A percentile compares a stretch with the other conserved stretches of the same genome.
These are phyloP conservation scores for Ephestia elutella DNA, from an alignment of 1,140 invertebrate species.

Conservation along the genomic window DNA sequence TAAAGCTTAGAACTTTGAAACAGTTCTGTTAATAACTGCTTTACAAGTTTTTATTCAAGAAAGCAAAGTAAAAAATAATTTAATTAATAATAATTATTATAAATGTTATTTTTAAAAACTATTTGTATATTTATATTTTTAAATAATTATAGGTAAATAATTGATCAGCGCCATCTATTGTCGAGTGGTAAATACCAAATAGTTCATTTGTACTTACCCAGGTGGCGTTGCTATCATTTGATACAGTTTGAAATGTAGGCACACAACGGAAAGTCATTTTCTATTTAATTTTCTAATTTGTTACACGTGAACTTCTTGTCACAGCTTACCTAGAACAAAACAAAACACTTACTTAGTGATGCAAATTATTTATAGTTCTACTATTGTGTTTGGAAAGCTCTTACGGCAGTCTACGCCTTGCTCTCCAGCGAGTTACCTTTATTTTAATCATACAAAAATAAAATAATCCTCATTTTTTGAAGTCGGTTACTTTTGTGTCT, in stretches of 20 bases:
- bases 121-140: no score
- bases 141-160: no score
- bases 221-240: slow-evolving; percentile 77
- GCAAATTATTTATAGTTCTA: slow-evolving; percentile 8
- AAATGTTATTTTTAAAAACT: not conserved
- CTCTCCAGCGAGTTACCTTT: no score
- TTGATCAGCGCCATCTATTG: slow-evolving; percentile 31
- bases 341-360: slow-evolving; percentile 64
- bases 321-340: slow-evolving; percentile 71
- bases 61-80: no score
- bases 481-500: no score
- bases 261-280: slow-evolving; percentile 79
- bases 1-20: not conserved
- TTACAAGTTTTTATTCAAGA: no score
- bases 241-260: slow-evolving; percentile 78
- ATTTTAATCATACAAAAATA: no score
- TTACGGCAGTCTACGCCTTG: no score
- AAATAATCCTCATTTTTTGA: no score
- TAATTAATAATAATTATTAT: no score
- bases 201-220: slow-evolving; percentile 75
- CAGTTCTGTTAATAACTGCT: no score
- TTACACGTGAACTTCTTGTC: slow-evolving; percentile 36
- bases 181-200: slow-evolving; percentile 21
- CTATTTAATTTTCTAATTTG: slow-evolving; percentile 36
- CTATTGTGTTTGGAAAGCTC: no score